These are phyloP conservation scores for Amphiura filiformis DNA, from an alignment of 35 echinoderm and acorn worm species.

Conservation along the genomic window DNA sequence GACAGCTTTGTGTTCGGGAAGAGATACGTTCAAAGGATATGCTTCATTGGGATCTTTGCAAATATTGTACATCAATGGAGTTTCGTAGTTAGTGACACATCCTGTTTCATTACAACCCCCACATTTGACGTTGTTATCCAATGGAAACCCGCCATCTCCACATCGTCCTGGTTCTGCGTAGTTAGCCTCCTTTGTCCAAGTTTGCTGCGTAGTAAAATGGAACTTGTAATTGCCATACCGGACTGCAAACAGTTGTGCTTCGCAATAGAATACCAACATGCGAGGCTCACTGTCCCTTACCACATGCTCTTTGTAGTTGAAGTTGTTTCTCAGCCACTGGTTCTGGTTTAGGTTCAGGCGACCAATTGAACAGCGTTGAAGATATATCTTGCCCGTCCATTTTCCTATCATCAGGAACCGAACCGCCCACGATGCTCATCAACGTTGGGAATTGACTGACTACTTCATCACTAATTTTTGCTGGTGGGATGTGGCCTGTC, in stretches of 20 bases:
- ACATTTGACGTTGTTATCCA: neutral
- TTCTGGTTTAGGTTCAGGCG: too few relatives aligned
- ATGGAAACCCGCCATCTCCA: neutral
- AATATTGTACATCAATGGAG: conserved; percentile 48
- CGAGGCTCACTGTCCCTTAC: neutral
- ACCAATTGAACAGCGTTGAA: too few relatives aligned
- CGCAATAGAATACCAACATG: conserved; percentile 20
- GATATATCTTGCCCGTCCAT: too few relatives aligned
- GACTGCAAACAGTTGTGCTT: conserved; percentile 31
- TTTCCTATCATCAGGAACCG: too few relatives aligned
- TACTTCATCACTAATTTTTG: too few relatives aligned
- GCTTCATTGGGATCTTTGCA: conserved; percentile 45
- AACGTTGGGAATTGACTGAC: too few relatives aligned
- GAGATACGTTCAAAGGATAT: neutral
- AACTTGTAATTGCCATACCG: conserved; percentile 44
- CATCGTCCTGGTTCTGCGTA: too few relatives aligned
- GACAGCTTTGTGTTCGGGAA: neutral
- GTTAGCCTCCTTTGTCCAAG: neutral
- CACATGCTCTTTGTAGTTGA: too few relatives aligned
- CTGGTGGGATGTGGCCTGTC: too few relatives aligned
- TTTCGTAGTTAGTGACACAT: conserved; percentile 31
- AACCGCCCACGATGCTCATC: too few relatives aligned
- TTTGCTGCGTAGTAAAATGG: conserved; percentile 32
- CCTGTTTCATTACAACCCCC: neutral
- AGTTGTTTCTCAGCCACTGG: too few relatives aligned